Percentiles rank a stretch among this genome's conserved stretches.
These are phyloP conservation scores for Lampris megalopsis DNA, from an alignment of 2,113 vertebrate species.

Conservation along the genomic window DNA sequence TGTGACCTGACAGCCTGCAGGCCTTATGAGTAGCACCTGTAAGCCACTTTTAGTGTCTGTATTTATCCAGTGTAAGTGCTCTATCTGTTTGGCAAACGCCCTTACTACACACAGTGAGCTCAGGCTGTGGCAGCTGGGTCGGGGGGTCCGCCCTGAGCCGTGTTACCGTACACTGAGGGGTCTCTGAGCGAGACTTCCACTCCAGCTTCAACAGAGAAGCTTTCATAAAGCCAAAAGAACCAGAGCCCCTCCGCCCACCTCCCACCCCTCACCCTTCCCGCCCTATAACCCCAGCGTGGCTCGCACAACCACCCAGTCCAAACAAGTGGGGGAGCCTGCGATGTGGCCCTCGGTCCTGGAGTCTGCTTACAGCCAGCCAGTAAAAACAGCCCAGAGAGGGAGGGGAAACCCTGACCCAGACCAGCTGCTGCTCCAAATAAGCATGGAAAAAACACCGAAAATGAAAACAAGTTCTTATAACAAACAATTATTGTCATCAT, in stretches of 20 bases:
- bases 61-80: constrained; percentile 46
- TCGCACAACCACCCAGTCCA: constrained; percentile 69
- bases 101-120: constrained; percentile 57
- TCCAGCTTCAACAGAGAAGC: constrained; percentile 78
- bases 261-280: constrained; percentile 1
- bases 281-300: constrained; percentile 65
- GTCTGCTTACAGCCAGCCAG: constrained; percentile 64
- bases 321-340: constrained; percentile 68
- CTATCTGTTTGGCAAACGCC: constrained; percentile 57
- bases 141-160: constrained; percentile 59
- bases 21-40: constrained; percentile 61
- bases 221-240: constrained; percentile 75
- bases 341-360: constrained; percentile 60
- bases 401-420: constrained; percentile 71
- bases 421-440: constrained; percentile 77
- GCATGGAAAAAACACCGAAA: constrained; percentile 59
- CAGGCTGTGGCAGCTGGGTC: constrained; percentile 60
- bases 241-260: constrained; percentile 23
- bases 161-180: constrained; percentile 56
- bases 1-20: constrained; percentile 37
- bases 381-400: constrained; percentile 75
- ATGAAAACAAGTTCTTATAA: constrained; percentile 58
- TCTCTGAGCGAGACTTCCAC: constrained; percentile 72
- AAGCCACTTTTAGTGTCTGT: constrained; percentile 43
- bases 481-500: constrained; percentile 65